These are phyloP conservation scores for Anolis apletophallus DNA, from an alignment of 2,797 vertebrate species.

Conservation along the genomic window DNA sequence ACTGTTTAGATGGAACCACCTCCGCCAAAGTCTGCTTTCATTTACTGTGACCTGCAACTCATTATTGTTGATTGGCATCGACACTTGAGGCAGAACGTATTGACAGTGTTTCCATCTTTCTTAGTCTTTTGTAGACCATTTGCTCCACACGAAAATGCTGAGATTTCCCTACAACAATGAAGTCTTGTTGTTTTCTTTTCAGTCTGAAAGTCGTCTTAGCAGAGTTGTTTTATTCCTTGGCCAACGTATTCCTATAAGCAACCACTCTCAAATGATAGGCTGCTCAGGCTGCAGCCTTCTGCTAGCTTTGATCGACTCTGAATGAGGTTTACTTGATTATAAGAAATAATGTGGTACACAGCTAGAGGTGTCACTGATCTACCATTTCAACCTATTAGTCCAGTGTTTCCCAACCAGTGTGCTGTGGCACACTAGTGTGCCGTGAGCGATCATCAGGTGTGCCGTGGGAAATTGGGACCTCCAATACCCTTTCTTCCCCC, in stretches of 20 bases:
- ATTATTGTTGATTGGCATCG: neutral
- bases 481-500: too few relatives aligned
- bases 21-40: slow-evolving; percentile 31
- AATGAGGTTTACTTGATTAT: neutral
- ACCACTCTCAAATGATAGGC: neutral
- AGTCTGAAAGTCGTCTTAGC: neutral
- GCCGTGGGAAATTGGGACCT: too few relatives aligned
- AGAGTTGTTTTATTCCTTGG: neutral
- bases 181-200: neutral
- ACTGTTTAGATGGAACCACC: slow-evolving; percentile 26
- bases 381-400: slow-evolving; percentile 40
- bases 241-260: neutral
- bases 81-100: slow-evolving; percentile 17
- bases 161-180: neutral
- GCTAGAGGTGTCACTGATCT: slow-evolving; percentile 20
- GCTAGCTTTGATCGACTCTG: neutral
- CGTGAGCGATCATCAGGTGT: too few relatives aligned
- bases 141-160: neutral
- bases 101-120: neutral
- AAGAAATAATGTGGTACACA: neutral
- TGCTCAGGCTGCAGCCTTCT: slow-evolving; percentile 15
- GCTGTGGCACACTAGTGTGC: too few relatives aligned
- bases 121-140: neutral
- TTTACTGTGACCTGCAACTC: slow-evolving; percentile 24
- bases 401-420: too few relatives aligned